Evolutionary conservation across 2,113 vertebrate species (phyloP), one percentile per base, ranked within the genome.

Genomic region (Pogonocichla stellata): DNA sequence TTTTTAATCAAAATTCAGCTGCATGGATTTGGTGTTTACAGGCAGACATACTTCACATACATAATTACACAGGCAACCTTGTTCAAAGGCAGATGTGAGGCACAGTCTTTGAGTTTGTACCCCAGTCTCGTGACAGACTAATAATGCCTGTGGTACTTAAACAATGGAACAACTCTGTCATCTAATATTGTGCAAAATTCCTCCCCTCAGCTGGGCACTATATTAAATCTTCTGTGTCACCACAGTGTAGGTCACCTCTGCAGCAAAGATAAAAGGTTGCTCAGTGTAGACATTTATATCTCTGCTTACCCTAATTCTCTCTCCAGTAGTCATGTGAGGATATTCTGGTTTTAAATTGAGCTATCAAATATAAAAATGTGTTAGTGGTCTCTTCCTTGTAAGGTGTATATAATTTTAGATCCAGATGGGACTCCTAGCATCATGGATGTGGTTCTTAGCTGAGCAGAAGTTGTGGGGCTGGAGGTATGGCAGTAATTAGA

Each of bases 161-260:
- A 95, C 95, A 95, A 95, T 95, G 79, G 94, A 94, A 93, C 90
- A 96, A 71, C 40, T 71, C 74, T 86, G 92, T 92, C 94, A 97
- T 71, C 79, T 71, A 95, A 96, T 96, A 95, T 67, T 75, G 86
- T 92, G 93, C 56, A 92, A 88, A 88, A 86, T 95, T 71, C 88
- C 92, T 88, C 66, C 50, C 88, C 53, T 88, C 79, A 73, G 62
- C 74, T 71, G 75, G 60, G 77, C 65, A 74, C 88, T 86, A n/a
- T 94, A 93, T 94, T 95, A 84, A 94, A 93, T 95, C 72, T 90
- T 82, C 47, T 45, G 56, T 95, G 92, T 83, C 88, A 86, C 88
- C n/a, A 10, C 2, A 4, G 82, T 69, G 86, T 82, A 86, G 79
- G 94, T 95, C 90, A 92, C 85, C 86, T 60, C 60, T 84, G 25